phyloP scores from a whole-genome alignment of 2,797 vertebrate species.

The Urophycis tenuis region DNA sequence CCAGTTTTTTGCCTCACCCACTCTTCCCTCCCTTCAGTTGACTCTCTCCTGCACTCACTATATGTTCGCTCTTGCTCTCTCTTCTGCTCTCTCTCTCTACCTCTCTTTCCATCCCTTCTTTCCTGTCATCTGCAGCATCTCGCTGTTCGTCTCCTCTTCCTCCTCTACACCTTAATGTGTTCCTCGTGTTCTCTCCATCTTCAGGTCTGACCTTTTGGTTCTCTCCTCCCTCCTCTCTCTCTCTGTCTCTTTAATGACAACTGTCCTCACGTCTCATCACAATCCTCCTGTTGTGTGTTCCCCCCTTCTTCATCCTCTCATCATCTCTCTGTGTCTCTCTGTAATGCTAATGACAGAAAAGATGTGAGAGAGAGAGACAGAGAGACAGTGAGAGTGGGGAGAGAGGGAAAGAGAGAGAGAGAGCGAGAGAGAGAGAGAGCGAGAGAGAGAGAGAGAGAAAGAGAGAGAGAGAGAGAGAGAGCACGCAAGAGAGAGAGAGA shows the following conservation, averaged over 20 bases:
- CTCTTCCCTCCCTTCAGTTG: background rate
- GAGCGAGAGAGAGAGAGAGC: constrained; percentile 9
- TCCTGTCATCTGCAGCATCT: constrained; percentile 22
- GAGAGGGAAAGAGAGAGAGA: no score
- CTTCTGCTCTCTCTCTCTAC: background rate
- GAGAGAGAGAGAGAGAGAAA: constrained; percentile 16
- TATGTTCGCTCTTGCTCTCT: constrained; percentile 12
- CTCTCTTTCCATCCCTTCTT: background rate
- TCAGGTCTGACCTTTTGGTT: constrained; percentile 7
- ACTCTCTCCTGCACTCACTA: constrained; percentile 16
- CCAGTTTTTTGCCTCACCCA: constrained; percentile 22
- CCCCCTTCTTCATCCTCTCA: constrained; percentile 8
- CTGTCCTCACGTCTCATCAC: constrained; percentile 15
- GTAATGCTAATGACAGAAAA: constrained; percentile 49
- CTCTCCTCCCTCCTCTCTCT: constrained; percentile 49
- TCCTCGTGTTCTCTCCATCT: no score
- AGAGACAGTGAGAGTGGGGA: background rate
- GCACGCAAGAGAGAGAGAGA: background rate
- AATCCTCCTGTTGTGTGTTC: background rate
- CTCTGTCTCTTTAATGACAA: constrained; percentile 33
- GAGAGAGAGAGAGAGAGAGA: background rate
- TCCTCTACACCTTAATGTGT: constrained; percentile 15
- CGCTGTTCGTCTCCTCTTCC: constrained; percentile 40
- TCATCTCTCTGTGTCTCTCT: constrained; percentile 39
- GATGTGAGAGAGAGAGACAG: constrained; percentile 15